These are phyloP conservation scores for Epinotia brunnichana DNA, from an alignment of 2,888 invertebrate genomes.

Conservation along the genomic window DNA sequence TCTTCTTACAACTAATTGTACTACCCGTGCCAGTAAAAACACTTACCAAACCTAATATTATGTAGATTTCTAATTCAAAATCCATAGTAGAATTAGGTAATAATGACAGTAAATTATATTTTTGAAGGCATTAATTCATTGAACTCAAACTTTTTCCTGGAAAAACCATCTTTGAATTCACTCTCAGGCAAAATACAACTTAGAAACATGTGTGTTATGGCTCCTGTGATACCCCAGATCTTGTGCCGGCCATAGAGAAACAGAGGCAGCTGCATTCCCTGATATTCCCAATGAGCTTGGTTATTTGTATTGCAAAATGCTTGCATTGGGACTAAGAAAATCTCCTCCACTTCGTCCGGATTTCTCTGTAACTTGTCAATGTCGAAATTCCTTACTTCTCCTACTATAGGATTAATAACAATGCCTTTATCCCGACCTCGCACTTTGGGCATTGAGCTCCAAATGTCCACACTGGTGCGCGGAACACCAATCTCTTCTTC, in stretches of 20 bases:
- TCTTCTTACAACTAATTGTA: conserved; percentile 1
- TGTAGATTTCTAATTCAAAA: neutral
- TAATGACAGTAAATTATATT: conserved; percentile 46
- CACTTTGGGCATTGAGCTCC: conserved; percentile 81
- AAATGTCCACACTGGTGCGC: conserved; percentile 85
- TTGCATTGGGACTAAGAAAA: conserved; percentile 87
- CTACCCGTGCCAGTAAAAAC: neutral
- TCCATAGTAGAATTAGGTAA: neutral
- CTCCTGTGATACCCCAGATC: conserved; percentile 91
- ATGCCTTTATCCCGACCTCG: conserved; percentile 72
- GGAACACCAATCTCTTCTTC: conserved; percentile 93
- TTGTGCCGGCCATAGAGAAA: conserved; percentile 81
- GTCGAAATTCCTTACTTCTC: conserved; percentile 79
- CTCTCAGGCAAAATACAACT: conserved; percentile 64
- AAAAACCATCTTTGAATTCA: conserved; percentile 63
- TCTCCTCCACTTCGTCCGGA: conserved; percentile 89
- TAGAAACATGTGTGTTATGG: conserved; percentile 88
- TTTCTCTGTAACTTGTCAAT: conserved; percentile 83
- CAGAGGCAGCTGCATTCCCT: conserved; percentile 78
- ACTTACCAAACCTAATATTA: neutral
- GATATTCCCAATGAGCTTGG: conserved; percentile 86
- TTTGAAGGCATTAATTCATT: conserved; percentile 69
- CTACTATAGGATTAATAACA: conserved; percentile 89
- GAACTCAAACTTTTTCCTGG: conserved; percentile 58
- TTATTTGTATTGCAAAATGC: conserved; percentile 85